Base-by-base conservation (phyloP, 1,140 invertebrate species). In the Tetragonula clypearis region DNA sequence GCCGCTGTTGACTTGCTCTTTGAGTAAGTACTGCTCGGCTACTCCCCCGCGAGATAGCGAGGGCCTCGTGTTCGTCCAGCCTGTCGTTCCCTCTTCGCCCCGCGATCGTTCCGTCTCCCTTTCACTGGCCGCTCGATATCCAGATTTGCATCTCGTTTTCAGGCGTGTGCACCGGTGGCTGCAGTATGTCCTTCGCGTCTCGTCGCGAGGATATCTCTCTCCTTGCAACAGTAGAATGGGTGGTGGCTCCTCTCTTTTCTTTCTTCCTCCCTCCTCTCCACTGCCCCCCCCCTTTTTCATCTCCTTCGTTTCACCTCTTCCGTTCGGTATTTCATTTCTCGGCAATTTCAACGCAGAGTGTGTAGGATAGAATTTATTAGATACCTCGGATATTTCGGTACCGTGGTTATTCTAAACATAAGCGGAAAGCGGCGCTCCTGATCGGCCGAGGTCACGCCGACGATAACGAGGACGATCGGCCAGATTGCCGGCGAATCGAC, bases 1-100 rank as follows among this genome's bases (percentile, higher is more conserved):
- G 90, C 89, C 85, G 85, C 90, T 86, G 90, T 90, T 90, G 83
- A 87, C 85, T 91, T 84, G 86, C 86, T 89, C 87, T 89, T 91
- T 88, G 87, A 90, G 76, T 85, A 90, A 88, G 86, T 84, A 90
- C 71, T 86, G 79, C 79, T 86, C 72, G 83, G 53, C 82, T 86
- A 90, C 89, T 86, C 87, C 85, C 86, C 87, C 89, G 88, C 90
- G 81, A 85, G 81, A 90, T 88, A 87, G 76, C 72, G 72, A 60
- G 69, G 21, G 53, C 74, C 86, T 62, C 83, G 62, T 85, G 79
- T 81, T 86, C 58, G 11, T 62, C 69, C 55, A 26, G 19, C 49
- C 60, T 30, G 69, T 73, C 65, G 21, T 79, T 81, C 65, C 35
- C 21, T 17, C 71, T 14, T 68, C 17, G 65, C n/a, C 35, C 2